Base-by-base conservation (phyloP, 1,140 invertebrate genomes). In the Argopecten irradians region DNA sequence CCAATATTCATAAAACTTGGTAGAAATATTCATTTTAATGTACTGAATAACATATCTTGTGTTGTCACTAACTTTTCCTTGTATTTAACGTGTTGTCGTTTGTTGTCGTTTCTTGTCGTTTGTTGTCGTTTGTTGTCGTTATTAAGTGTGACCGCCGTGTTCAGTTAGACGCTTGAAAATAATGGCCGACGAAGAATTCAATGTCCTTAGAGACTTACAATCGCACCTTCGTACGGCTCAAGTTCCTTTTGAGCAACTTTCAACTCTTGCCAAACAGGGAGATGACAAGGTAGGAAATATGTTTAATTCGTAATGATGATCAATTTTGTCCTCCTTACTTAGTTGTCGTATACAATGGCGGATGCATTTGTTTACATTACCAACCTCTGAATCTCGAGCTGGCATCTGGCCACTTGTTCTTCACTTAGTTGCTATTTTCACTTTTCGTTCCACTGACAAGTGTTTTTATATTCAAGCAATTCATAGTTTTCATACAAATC, bases 191-290 rank as follows among this genome's bases (percentile, higher is more conserved):
- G 91, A 90, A 71, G 89, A 91, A 46, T 88, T 84, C 22, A 89
- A 55, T 35, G 87, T 93, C 82, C 41, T 93, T 32, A 90, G 90
- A 92, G 93, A 93, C 87, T 88, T 93, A 88, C 92, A 91, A 83
- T 85, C 87, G 82, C 93, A 93, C 87, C 85, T 93, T 28, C 85
- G 90, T 85, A 92, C 91, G 35, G 93, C 93, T 22, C 92, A 91
- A 46, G 89, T 93, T 71, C 93, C 93, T 13, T 39, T 92, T 55
- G 92, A 93, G 46, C 91, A 92, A 55, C 86, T 93, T 8, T 93
- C 93, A 34, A 93, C 92, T 34, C 82, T 93, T 82, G 91, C 91
- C 16, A 90, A 92, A 88, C 90, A 93, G 82, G 93, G 93, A 86
- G 93, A 93, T 88, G 92, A 93, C 33, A 85, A 91, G 92, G 93